Evolutionary conservation across 2,888 invertebrate species (phyloP), one percentile per base, ranked within the genome.

Genomic region (Drosophila fungiperda): DNA sequence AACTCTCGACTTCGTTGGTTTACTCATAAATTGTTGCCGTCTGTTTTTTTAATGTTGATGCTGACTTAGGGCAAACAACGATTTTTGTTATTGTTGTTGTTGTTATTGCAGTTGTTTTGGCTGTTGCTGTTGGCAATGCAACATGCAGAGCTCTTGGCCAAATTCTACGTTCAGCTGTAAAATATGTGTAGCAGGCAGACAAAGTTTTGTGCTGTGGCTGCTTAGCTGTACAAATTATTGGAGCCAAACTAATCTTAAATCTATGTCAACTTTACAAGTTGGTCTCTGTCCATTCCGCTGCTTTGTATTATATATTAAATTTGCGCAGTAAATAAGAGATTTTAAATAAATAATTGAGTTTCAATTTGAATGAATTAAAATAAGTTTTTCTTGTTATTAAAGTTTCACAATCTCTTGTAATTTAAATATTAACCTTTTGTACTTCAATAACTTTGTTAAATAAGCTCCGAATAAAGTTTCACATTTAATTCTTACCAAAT

Each of bases 31-130:
- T 54, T 71, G 9, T 61, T 71, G 54, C 33, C 40, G 64, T 45
- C 61, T 75, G 50, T 58, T 68, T 78, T 68, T 78, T 68, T 48
- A 54, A 73, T 73, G 67, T 49, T 67, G 40, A 20, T 63, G 76
- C 68, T 68, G 74, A 66, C 76, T 73, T 59, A 54, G 57, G 78
- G 50, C 61, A 78, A 72, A 49, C 63, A 72, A 67, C 50, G 60
- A 29, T 52, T 55, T 20, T 62, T 71, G 49, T 61, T 61, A 20
- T 32, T 49, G 49, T 26, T 35, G 29, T 26, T 63, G 33, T n/a
- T 38, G 23, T 36, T 36, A 11, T 32, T 53, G 35, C 15, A 23
- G 36, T 60, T 67, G 49, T 33, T 40, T 17, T 45, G 23, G 17
- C 36, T 17, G 36, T 36, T 54, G 54, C 23, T 17, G 23, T 36